These are phyloP conservation scores for Rhincodon typus DNA, from an alignment of 2,797 vertebrate species.

Conservation along the genomic window DNA sequence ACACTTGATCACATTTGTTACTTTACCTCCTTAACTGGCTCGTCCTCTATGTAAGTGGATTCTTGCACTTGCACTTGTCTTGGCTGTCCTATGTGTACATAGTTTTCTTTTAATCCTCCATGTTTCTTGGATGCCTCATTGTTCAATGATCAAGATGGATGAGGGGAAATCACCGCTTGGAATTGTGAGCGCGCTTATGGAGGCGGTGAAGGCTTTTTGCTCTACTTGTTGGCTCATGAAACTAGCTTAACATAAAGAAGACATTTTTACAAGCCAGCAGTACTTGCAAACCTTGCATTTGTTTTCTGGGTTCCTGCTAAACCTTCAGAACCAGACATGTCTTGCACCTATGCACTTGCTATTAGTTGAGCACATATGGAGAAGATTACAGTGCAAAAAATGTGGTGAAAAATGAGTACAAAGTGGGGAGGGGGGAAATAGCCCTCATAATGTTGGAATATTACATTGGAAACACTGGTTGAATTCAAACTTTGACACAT, in stretches of 20 bases:
- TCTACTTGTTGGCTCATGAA: background rate
- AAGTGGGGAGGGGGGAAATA: background rate
- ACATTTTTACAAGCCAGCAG: background rate
- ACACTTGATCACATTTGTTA: background rate
- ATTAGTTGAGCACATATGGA: background rate
- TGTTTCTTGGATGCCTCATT: background rate
- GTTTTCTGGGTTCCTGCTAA: background rate
- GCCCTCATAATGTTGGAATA: background rate
- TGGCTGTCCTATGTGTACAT: background rate
- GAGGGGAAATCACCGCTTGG: background rate
- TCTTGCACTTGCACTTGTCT: background rate
- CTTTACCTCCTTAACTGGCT: background rate
- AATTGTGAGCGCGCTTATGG: background rate
- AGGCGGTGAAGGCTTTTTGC: background rate
- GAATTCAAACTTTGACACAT: background rate
- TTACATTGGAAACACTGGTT: background rate
- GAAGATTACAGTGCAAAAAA: background rate
- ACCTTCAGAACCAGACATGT: background rate
- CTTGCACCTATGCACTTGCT: background rate
- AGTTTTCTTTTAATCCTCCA: background rate
- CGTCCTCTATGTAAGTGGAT: background rate
- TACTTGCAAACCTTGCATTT: background rate
- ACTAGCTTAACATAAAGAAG: background rate
- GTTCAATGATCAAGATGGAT: background rate
- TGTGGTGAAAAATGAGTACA: background rate